Percentiles rank a stretch among this genome's conserved stretches.
Evolutionary conservation across 2,888 invertebrate genomes (phyloP).

Genomic region (Troglohyphantes excavatus): DNA sequence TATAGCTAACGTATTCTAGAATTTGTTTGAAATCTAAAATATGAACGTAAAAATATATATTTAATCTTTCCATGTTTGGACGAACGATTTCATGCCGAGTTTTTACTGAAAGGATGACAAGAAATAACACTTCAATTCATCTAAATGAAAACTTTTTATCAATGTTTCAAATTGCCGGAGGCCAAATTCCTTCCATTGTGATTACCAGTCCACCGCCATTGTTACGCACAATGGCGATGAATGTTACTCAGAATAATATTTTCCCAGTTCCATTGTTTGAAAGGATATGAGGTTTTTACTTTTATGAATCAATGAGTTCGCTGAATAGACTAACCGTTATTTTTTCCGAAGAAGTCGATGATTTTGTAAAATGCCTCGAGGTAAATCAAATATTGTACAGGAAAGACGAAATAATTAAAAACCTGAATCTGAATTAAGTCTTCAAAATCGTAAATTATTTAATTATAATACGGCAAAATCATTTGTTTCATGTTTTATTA

Average conservation of each 20-base stretch:
- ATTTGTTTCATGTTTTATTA: background rate
- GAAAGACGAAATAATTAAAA: conserved; percentile 1
- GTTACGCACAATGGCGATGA: background rate
- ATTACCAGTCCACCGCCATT: background rate
- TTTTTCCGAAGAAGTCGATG: background rate
- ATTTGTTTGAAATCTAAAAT: too few species aligned
- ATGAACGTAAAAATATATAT: too few species aligned
- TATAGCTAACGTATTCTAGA: too few species aligned
- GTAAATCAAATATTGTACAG: background rate
- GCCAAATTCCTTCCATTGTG: background rate
- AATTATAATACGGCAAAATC: background rate
- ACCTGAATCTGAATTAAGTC: background rate
- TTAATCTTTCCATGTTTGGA: too few species aligned
- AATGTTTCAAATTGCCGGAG: background rate
- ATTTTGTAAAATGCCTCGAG: conserved; percentile 2
- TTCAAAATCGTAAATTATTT: background rate
- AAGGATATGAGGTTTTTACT: background rate
- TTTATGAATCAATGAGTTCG: background rate
- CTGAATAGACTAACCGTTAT: background rate
- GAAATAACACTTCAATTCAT: background rate
- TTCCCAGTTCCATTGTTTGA: background rate
- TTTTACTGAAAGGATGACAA: background rate
- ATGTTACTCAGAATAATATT: background rate
- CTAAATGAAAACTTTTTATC: background rate
- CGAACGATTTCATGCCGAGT: background rate